phyloP scores from a whole-genome alignment of 2,113 vertebrate species.

The Callipepla californica region DNA sequence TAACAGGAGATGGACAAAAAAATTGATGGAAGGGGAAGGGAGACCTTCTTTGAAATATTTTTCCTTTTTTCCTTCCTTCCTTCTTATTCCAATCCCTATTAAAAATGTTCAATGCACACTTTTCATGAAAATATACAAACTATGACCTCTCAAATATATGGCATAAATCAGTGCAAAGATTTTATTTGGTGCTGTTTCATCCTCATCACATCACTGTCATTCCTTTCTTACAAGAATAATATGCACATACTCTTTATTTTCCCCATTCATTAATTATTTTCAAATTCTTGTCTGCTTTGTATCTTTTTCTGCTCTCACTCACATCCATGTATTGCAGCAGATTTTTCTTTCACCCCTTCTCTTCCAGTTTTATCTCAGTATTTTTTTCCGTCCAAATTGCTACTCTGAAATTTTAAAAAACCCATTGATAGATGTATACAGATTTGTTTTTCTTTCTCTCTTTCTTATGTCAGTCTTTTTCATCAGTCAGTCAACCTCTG shows the following conservation, averaged over 20 bases:
- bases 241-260: neutral
- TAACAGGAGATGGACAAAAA: neutral
- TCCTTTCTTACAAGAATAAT: neutral
- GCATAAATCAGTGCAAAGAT: neutral
- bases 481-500: neutral
- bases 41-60: neutral
- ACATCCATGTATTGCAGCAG: neutral
- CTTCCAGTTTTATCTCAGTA: neutral
- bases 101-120: neutral
- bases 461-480: conserved; percentile 3
- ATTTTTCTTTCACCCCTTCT: neutral
- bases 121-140: neutral
- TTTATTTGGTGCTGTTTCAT: neutral
- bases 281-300: neutral
- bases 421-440: neutral
- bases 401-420: neutral
- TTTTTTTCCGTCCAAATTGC: neutral
- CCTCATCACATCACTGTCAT: neutral
- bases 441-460: neutral
- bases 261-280: neutral
- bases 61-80: neutral
- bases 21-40: neutral
- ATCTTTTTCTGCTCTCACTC: neutral
- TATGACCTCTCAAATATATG: neutral
- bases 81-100: neutral